phyloP scores from a whole-genome alignment of 2,888 invertebrate genomes.

The Neoascia interrupta region DNA sequence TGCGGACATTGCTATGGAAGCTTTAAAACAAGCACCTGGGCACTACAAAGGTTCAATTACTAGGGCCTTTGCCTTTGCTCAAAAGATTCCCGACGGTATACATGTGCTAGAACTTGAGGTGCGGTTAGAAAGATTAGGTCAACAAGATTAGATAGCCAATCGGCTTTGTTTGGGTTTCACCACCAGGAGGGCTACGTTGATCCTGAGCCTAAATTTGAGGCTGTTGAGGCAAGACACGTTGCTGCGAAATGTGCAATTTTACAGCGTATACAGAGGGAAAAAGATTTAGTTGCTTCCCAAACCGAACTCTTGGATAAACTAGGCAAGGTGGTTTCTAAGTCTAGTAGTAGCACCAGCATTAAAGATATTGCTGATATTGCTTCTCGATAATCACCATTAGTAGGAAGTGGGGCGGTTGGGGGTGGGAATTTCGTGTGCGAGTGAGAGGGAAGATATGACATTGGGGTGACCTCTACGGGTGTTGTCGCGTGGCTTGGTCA shows the following conservation, averaged over 20 bases:
- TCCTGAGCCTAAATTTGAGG: neutral
- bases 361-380: no score
- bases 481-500: no score
- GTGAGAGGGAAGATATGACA: no score
- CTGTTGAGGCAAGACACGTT: conserved; percentile 1
- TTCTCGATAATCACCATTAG: no score
- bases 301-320: neutral
- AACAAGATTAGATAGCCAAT: neutral
- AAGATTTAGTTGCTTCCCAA: neutral
- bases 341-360: neutral
- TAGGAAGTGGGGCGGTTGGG: no score
- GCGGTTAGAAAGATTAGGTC: conserved; percentile 14
- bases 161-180: neutral
- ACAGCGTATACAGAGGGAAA: neutral
- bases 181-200: neutral
- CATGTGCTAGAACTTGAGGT: neutral
- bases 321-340: neutral
- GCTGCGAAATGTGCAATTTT: neutral
- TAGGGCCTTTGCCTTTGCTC: neutral
- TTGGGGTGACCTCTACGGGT: no score
- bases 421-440: no score
- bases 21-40: no score
- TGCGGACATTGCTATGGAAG: no score
- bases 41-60: no score
- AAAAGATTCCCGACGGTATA: neutral